These are phyloP conservation scores for Epinephelus fuscoguttatus DNA, from an alignment of 2,113 vertebrate species.

Conservation along the genomic window DNA sequence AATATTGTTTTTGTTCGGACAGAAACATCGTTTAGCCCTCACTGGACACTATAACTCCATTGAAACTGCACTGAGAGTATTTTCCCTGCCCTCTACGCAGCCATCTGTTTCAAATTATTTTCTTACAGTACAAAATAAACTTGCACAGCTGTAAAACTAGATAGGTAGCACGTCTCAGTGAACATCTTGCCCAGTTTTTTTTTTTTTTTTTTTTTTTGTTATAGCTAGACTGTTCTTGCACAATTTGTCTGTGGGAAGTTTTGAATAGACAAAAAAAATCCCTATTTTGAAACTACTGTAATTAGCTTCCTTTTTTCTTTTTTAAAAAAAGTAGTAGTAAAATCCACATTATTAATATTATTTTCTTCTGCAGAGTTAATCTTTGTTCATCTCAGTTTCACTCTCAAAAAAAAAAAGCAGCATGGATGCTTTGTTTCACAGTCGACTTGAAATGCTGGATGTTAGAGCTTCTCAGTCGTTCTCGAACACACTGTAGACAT, in stretches of 20 bases:
- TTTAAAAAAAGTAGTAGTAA: no score
- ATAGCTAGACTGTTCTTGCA: background rate
- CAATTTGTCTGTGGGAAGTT: background rate
- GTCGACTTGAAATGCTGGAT: background rate
- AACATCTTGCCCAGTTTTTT: background rate
- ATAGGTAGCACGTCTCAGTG: background rate
- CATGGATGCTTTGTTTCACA: background rate
- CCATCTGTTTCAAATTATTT: background rate
- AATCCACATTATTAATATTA: background rate
- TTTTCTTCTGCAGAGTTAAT: no score
- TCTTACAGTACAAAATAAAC: background rate
- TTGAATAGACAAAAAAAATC: background rate
- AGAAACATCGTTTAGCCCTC: no score
- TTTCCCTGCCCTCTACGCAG: background rate
- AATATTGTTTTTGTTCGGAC: no score
- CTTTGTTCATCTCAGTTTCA: background rate
- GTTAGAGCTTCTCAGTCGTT: background rate
- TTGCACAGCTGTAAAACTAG: background rate
- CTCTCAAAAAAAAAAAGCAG: background rate
- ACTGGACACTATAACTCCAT: no score
- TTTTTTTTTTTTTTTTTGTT: background rate
- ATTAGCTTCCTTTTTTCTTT: background rate
- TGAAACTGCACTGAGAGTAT: background rate
- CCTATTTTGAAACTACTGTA: background rate
- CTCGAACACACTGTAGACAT: background rate